Base-by-base conservation (phyloP, 1,140 invertebrate genomes). In the Rhyacophila brunnea region DNA sequence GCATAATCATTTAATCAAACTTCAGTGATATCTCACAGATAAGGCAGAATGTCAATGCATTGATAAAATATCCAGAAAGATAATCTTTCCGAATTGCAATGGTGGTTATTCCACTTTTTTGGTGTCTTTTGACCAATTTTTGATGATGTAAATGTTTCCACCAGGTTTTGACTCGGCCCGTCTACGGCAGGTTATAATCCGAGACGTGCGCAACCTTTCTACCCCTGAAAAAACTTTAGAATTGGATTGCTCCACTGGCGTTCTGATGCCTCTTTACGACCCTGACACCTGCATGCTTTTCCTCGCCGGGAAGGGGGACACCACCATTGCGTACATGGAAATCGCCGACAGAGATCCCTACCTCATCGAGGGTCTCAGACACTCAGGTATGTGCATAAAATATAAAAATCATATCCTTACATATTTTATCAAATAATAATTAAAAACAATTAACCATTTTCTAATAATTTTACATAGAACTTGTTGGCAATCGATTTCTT, bases 251-350 rank as follows among this genome's bases (percentile, higher is more conserved):
- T 94, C 92, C n/a, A 94, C 92, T 28, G 93, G 93, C 19, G 88
- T 93, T 53, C 71, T 96, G 44, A 93, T 96, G 81, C 93, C 93
- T 0, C 74, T 95, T 0, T 95, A 86, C 72, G 94, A 96, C 80
- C 74, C 89, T 28, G 94, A 96, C 66, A 96, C 95, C 15, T 90
- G 91, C 62, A 95, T 96, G 93, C 79, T 96, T 17, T 96, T 96
- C 75, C 74, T 96, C 32, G 89, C 90, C 66, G 93, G 93, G n/a
- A 95, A 96, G 79, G 92, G 90, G 6, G 92, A 94, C 68, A 91
- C 89, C 0, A 92, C 91, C 0, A 92, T 95, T 42, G 79, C 85
- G 19, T 95, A 93, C 67, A 85, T 92, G 84, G 92, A 95, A 78
- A 83, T 95, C 0, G 87, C 82, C 20, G 90, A 93, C 56, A 85